Evolutionary conservation across 1,140 invertebrate genomes (phyloP), one percentile per base, ranked within the genome.

Genomic region (Neodiprion virginianus): DNA sequence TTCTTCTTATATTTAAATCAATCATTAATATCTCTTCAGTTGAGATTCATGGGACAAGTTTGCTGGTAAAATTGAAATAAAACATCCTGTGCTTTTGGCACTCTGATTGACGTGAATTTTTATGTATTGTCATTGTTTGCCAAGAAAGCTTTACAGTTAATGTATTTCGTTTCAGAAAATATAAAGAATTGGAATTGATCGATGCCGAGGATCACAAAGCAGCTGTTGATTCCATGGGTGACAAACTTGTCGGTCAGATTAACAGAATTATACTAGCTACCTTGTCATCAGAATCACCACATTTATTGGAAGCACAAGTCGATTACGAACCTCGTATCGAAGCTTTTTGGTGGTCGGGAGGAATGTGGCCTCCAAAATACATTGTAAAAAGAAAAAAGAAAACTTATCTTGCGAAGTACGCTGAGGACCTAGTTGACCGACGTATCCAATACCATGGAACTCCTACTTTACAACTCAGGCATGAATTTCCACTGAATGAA

Each of bases 261-360:
- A 94, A 95, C 85, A 90, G 93, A 81, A 87, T 92, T 7, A 82
- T 95, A 8, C 80, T 90, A 14, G 90, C 91, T 72, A 86, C 90
- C 78, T 85, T 96, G 14, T 85, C 85, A 70, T 81, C 85, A 73
- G 90, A 89, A 75, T 87, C 89, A 76, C 80, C 88, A 9, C 93
- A 95, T 89, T 87, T 95, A 74, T 81, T 91, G 8, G 90, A 92
- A 68, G 76, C 89, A n/a, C 91, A 94, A 85, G 88, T 92, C 80
- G 95, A 96, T 85, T 89, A 90, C 82, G 91, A 94, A 76, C 93
- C 95, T 8, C 88, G 95, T 53, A 86, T 94, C 78, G 95, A 96
- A 90, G 92, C 95, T 68, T 95, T 94, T 84, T 96, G 95, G 95
- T 90, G 90, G 79, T 89, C 91, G 72, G 95, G 95, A 75, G 93